Conservation (phyloP, 2,888 invertebrate species). For the Apodemia zela region DNA sequence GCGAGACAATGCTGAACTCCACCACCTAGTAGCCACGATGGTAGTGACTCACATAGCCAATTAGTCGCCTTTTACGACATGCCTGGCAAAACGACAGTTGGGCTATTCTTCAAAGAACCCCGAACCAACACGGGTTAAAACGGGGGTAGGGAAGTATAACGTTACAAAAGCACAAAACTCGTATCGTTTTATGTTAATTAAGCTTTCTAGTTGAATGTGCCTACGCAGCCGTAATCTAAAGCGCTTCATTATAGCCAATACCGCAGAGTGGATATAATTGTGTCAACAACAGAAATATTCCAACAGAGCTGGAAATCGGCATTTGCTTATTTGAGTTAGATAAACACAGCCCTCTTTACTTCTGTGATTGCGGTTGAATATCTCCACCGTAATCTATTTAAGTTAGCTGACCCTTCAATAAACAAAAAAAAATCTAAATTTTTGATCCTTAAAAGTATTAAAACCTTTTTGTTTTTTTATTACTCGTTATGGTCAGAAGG, state of each 20-base stretch:
- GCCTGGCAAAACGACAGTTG: too few species aligned
- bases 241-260: conserved; percentile 10
- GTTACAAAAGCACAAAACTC: not conserved
- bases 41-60: too few species aligned
- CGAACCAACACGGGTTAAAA: too few species aligned
- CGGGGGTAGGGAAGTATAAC: not conserved
- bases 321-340: conserved; percentile 43
- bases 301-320: conserved; percentile 52
- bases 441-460: too few species aligned
- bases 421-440: not conserved
- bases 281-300: conserved; percentile 33
- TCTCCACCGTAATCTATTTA: not conserved
- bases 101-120: too few species aligned
- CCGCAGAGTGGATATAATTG: conserved; percentile 13
- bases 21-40: too few species aligned
- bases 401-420: not conserved
- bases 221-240: conserved; percentile 3
- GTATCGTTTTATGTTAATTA: not conserved
- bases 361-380: not conserved
- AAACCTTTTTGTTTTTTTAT: too few species aligned
- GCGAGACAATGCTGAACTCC: too few species aligned
- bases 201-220: conserved; percentile 2
- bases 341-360: conserved; percentile 38
- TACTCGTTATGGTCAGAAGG: too few species aligned
- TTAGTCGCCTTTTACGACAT: too few species aligned